Conservation (phyloP, 2,113 vertebrate species). For the Eubucco bourcierii region DNA sequence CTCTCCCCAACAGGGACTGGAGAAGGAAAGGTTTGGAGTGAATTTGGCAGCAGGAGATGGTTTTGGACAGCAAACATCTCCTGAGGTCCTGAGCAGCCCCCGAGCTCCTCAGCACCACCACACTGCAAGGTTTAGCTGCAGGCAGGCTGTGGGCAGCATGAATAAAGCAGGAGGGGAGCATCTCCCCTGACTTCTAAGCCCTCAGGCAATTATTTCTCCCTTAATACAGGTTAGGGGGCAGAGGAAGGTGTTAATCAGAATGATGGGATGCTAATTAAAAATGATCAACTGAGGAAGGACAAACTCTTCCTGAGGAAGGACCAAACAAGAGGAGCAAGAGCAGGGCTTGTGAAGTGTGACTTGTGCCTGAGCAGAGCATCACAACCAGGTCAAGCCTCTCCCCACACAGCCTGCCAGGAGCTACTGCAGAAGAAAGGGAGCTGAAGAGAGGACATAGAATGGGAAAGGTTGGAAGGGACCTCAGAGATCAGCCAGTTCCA, state of each 20-base stretch:
- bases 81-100: neutral
- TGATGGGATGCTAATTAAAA: neutral
- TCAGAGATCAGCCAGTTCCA: too few relatives aligned
- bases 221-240: neutral
- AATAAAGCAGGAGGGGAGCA: neutral
- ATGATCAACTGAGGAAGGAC: neutral
- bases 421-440: neutral
- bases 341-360: too few relatives aligned
- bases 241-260: neutral
- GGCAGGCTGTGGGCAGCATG: neutral
- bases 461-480: too few relatives aligned
- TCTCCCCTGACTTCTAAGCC: neutral
- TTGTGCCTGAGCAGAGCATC: neutral
- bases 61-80: neutral
- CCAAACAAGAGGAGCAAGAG: neutral
- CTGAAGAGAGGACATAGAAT: neutral
- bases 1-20: neutral
- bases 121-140: neutral
- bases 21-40: neutral
- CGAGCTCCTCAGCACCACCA: fast-evolving
- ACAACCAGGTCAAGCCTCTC: neutral
- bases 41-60: neutral
- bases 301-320: neutral
- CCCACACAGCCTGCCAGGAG: neutral
- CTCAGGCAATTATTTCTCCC: neutral